Conservation (phyloP, 2,888 invertebrate genomes). For the Tetragonula carbonaria region DNA sequence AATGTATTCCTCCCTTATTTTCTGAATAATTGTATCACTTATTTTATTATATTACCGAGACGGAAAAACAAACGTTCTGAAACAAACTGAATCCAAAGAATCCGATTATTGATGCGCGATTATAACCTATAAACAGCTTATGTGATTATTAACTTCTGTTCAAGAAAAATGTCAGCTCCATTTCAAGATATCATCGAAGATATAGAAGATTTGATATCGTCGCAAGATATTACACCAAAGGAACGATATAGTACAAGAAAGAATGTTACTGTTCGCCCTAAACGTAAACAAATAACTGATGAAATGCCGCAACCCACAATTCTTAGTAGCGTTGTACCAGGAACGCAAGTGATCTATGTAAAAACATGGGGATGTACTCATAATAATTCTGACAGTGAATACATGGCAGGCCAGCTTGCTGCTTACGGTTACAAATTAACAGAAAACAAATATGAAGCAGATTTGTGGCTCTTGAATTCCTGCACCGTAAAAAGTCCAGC, state of each 20-base stretch:
- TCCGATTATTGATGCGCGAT: not conserved
- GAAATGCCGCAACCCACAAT: slow-evolving; percentile 66
- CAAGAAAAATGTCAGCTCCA: slow-evolving; percentile 85
- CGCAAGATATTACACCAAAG: slow-evolving; percentile 92
- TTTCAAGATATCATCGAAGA: slow-evolving; percentile 90
- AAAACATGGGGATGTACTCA: slow-evolving; percentile 99
- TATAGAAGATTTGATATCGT: slow-evolving; percentile 93
- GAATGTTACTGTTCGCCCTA: slow-evolving; percentile 88
- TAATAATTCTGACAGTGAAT: slow-evolving; percentile 98
- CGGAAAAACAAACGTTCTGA: not conserved
- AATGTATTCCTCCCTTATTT: not conserved
- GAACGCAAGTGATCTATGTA: slow-evolving; percentile 87
- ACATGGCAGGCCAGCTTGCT: slow-evolving; percentile 98
- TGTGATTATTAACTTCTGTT: not conserved
- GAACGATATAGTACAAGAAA: slow-evolving; percentile 90
- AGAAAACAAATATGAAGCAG: slow-evolving; percentile 91
- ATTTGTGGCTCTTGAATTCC: slow-evolving; percentile 98
- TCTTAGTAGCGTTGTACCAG: slow-evolving; percentile 85
- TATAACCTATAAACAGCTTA: not conserved
- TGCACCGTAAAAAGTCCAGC: slow-evolving; percentile 99
- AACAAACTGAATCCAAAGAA: not conserved
- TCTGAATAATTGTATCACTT: not conserved
- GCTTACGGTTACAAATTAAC: slow-evolving; percentile 94
- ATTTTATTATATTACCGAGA: not conserved
- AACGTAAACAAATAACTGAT: slow-evolving; percentile 71